phyloP scores from a whole-genome alignment of 2,888 invertebrate genomes.

The Drosophila neutralis region DNA sequence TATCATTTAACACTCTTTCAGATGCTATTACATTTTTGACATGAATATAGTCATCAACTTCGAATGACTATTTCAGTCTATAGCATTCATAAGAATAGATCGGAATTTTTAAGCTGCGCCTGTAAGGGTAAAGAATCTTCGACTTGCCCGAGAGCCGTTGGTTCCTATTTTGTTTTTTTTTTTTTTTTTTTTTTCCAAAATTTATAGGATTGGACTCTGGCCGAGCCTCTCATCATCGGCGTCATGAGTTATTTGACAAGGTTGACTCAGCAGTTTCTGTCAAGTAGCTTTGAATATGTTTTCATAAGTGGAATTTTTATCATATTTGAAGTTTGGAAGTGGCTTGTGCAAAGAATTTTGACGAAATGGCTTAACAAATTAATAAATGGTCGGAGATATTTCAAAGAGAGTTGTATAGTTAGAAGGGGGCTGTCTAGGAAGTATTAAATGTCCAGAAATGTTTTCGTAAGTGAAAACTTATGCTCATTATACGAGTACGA shows the following conservation, averaged over 20 bases:
- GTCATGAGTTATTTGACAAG: slow-evolving; percentile 25
- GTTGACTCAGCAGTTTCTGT: slow-evolving; percentile 43
- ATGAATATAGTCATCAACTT: neutral
- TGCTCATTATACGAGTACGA: neutral
- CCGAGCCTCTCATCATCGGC: slow-evolving; percentile 31
- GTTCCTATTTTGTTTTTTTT: slow-evolving; percentile 19
- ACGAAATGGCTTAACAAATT: slow-evolving; percentile 41
- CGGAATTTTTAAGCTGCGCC: neutral
- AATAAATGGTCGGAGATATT: slow-evolving; percentile 23
- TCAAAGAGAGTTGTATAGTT: slow-evolving; percentile 2
- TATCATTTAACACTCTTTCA: neutral
- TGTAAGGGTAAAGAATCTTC: neutral
- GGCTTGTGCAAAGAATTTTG: slow-evolving; percentile 15
- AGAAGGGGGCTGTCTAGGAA: neutral
- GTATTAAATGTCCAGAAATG: neutral
- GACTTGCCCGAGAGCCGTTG: neutral
- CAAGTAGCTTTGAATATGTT: slow-evolving; percentile 13
- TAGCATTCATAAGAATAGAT: neutral
- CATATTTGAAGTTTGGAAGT: slow-evolving; percentile 21
- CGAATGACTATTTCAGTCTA: neutral
- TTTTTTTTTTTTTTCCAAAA: neutral
- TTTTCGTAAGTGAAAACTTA: neutral
- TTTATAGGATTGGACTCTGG: slow-evolving; percentile 30
- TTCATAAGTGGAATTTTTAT: slow-evolving; percentile 13
- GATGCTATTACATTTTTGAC: neutral